phyloP scores from a whole-genome alignment of 2,113 vertebrate genomes.

The Morone saxatilis region DNA sequence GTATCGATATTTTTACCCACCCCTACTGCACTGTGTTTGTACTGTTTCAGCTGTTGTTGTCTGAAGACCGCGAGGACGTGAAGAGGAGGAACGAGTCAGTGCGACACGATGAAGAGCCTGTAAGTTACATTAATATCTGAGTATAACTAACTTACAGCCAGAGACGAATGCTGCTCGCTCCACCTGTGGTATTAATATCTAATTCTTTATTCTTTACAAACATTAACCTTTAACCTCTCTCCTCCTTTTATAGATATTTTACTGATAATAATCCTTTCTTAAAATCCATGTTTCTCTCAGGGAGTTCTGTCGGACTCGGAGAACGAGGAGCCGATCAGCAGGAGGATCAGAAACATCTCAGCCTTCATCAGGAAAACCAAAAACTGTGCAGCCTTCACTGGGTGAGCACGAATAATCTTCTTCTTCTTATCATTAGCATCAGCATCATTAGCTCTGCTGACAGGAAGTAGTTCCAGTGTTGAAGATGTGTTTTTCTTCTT shows the following conservation, averaged over 20 bases:
- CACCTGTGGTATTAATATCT: no score
- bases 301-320: conserved; percentile 92
- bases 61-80: conserved; percentile 74
- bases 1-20: no score
- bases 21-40: background rate
- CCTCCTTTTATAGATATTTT: no score
- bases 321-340: conserved; percentile 93
- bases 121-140: conserved; percentile 38
- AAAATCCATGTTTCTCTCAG: conserved; percentile 11
- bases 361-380: conserved; percentile 92
- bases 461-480: no score
- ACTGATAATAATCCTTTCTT: no score
- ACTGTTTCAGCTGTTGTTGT: conserved; percentile 61
- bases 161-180: no score
- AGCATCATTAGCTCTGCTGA: background rate
- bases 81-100: conserved; percentile 63
- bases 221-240: no score
- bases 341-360: conserved; percentile 88
- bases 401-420: conserved; percentile 40
- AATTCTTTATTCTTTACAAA: no score
- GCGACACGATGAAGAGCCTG: conserved; percentile 58
- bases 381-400: conserved; percentile 27
- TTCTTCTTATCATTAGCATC: background rate
- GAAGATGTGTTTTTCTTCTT: conserved; percentile 23
- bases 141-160: no score